phyloP scores from a whole-genome alignment of 2,113 vertebrate genomes.

The Pachypanchax playfairii region DNA sequence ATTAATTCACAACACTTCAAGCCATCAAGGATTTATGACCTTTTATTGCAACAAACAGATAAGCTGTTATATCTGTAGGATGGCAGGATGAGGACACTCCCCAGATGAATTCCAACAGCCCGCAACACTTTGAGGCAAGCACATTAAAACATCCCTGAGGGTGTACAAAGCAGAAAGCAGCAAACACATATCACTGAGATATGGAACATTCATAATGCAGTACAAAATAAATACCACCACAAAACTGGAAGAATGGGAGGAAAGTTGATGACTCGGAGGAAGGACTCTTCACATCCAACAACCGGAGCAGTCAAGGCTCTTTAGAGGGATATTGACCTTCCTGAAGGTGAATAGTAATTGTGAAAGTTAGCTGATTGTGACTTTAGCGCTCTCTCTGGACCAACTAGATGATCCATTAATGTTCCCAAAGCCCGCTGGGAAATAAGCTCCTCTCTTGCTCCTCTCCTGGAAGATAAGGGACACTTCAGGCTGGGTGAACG shows the following conservation, averaged over 20 bases:
- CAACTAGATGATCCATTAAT: constrained; percentile 14
- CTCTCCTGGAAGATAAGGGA: constrained; percentile 44
- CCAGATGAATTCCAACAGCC: constrained; percentile 13
- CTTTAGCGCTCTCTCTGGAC: not conserved
- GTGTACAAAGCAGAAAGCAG: constrained; percentile 10
- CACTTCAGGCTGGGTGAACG: constrained; percentile 13
- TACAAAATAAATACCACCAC: constrained; percentile 13
- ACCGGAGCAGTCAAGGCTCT: constrained; percentile 4
- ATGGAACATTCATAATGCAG: constrained; percentile 43
- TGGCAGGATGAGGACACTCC: constrained; percentile 18
- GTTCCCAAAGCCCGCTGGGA: constrained; percentile 41
- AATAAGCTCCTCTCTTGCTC: constrained; percentile 45
- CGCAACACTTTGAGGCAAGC: constrained; percentile 1
- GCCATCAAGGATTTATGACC: not conserved
- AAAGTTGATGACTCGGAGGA: not conserved
- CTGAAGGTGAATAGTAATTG: constrained; percentile 34
- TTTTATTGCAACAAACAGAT: constrained; percentile 21
- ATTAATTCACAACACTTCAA: constrained; percentile 36
- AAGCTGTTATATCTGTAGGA: constrained; percentile 10
- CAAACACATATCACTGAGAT: constrained; percentile 29
- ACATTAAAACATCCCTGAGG: constrained; percentile 45
- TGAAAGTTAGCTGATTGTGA: constrained; percentile 26
- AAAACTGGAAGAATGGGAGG: constrained; percentile 13
- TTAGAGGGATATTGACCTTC: constrained; percentile 41
- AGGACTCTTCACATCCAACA: constrained; percentile 8